These are phyloP conservation scores for Cataglyphis altisquamis DNA, from an alignment of 2,888 invertebrate species.

Conservation along the genomic window DNA sequence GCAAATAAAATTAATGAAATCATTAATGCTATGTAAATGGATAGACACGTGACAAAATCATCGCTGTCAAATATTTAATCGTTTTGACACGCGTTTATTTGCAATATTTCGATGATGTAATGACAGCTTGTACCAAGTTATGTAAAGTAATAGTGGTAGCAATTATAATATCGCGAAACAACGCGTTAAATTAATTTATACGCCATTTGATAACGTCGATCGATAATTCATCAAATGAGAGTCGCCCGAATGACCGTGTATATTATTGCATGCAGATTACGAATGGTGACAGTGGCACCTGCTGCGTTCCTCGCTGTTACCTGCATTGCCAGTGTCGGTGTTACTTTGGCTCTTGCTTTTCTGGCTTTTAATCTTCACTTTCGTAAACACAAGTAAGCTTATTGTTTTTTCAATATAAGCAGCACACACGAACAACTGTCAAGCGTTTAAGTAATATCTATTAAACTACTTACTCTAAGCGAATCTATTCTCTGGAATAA, in stretches of 20 bases:
- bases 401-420: neutral
- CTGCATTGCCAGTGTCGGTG: conserved; percentile 91
- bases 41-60: neutral
- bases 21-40: conserved; percentile 36
- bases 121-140: conserved; percentile 24
- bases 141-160: neutral
- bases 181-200: conserved; percentile 38
- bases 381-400: conserved; percentile 92
- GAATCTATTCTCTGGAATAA: neutral
- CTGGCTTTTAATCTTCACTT: conserved; percentile 94
- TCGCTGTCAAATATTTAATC: conserved; percentile 30
- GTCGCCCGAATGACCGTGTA: conserved; percentile 8
- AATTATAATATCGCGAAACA: conserved; percentile 36
- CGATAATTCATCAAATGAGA: conserved; percentile 23
- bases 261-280: conserved; percentile 87
- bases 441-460: neutral
- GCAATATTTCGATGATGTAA: conserved; percentile 28
- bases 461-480: neutral
- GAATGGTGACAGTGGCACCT: conserved; percentile 92
- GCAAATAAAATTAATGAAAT: conserved; percentile 38
- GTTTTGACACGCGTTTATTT: neutral
- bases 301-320: conserved; percentile 92
- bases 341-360: conserved; percentile 91
- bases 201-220: conserved; percentile 19
- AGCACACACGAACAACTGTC: neutral